These are phyloP conservation scores for Hipparchia semele DNA, from an alignment of 2,888 invertebrate species.

Conservation along the genomic window DNA sequence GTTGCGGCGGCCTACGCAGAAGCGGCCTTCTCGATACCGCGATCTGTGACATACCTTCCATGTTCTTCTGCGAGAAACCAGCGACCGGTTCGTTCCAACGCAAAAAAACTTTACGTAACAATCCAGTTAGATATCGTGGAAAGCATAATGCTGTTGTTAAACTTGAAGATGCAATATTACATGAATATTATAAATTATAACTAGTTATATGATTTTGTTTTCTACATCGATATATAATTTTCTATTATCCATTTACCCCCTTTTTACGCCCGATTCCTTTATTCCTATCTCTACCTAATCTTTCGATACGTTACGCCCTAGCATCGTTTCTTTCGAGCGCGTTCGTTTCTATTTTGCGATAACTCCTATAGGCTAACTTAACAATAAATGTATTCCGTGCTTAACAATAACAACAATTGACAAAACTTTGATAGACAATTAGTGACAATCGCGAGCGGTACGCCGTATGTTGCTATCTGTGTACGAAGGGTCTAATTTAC, in stretches of 20 bases:
- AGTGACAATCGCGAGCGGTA: too few species aligned
- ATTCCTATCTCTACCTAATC: too few species aligned
- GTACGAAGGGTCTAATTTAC: too few species aligned
- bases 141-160: slow-evolving; percentile 1
- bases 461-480: too few species aligned
- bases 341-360: not conserved
- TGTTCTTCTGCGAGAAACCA: slow-evolving; percentile 61
- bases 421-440: too few species aligned
- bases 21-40: slow-evolving; percentile 51
- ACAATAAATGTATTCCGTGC: too few species aligned
- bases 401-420: too few species aligned
- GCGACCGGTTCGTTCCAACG: slow-evolving; percentile 39
- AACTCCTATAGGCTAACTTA: not conserved
- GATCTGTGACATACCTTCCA: slow-evolving; percentile 49
- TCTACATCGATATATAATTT: too few species aligned
- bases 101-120: slow-evolving; percentile 19
- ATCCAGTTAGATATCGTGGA: not conserved
- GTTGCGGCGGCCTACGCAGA: slow-evolving; percentile 55
- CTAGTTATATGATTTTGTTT: not conserved
- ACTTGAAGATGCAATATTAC: not conserved
- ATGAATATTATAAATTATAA: not conserved
- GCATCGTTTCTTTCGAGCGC: too few species aligned
- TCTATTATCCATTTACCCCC: not conserved
- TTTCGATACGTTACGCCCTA: too few species aligned
- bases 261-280: too few species aligned